phyloP scores from a whole-genome alignment of 2,797 vertebrate species.

The Eospalax fontanierii region DNA sequence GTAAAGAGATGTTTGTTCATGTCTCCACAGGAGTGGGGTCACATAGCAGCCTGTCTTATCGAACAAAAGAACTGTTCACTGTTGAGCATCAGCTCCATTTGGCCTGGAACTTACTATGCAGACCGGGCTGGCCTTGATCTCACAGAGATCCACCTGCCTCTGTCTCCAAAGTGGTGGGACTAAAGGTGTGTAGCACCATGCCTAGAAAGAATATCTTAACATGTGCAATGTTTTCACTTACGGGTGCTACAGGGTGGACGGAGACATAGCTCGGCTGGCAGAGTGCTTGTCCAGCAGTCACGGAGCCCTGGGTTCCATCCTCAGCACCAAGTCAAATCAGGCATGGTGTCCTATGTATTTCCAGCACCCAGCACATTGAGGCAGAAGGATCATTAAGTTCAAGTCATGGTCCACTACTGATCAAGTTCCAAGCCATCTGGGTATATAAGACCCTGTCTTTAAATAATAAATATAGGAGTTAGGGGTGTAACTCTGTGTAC shows the following conservation, averaged over 20 bases:
- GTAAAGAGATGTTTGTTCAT: no score
- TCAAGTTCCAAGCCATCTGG: not conserved
- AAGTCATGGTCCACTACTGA: not conserved
- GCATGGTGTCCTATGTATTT: not conserved
- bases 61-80: no score
- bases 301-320: not conserved
- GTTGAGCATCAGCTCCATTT: no score
- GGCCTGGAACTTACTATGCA: no score
- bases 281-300: not conserved
- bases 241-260: not conserved
- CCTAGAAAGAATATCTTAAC: not conserved
- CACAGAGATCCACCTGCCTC: no score
- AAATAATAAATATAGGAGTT: not conserved
- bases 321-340: no score
- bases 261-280: not conserved
- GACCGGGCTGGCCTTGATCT: no score
- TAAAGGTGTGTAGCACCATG: no score
- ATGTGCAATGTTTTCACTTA: not conserved
- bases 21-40: no score
- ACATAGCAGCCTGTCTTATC: no score
- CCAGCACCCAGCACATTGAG: not conserved
- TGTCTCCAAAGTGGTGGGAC: no score
- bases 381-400: not conserved
- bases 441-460: not conserved
- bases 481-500: not conserved